A percentile compares a stretch with the other conserved stretches of the same genome.
These are phyloP conservation scores for Odontocerum albicorne DNA, from an alignment of 2,888 invertebrate genomes.

Conservation along the genomic window DNA sequence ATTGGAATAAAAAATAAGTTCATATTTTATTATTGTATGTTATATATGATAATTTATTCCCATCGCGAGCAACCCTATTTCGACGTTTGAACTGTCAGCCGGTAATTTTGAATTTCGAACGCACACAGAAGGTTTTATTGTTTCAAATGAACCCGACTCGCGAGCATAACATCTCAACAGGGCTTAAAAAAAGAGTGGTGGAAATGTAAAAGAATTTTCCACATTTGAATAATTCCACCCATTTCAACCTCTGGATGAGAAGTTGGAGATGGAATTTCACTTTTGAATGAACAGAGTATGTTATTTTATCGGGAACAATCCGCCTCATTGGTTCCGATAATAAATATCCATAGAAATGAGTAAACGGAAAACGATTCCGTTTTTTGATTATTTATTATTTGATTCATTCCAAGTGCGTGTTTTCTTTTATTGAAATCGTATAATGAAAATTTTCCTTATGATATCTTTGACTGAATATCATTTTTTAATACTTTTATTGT, in stretches of 20 bases:
- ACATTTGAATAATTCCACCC: background rate
- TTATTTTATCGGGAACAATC: constrained; percentile 18
- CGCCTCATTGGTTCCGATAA: constrained; percentile 28
- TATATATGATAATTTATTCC: constrained; percentile 35
- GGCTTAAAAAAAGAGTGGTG: too few relatives aligned
- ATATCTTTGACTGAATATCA: background rate
- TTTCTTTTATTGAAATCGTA: constrained; percentile 7
- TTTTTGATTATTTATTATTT: constrained; percentile 14
- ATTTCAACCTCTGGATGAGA: background rate
- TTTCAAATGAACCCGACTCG: constrained; percentile 33
- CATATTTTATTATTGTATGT: constrained; percentile 13
- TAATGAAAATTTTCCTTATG: constrained; percentile 7
- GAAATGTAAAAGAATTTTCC: background rate
- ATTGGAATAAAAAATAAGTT: background rate
- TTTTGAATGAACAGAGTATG: constrained; percentile 27
- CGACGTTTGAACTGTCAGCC: constrained; percentile 35
- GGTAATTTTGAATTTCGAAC: constrained; percentile 36
- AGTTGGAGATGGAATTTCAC: constrained; percentile 25
- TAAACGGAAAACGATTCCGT: constrained; percentile 11
- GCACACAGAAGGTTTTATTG: constrained; percentile 35
- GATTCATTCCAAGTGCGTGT: constrained; percentile 3
- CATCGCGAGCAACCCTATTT: constrained; percentile 28
- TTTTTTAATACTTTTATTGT: too few relatives aligned
- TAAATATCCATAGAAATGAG: constrained; percentile 15
- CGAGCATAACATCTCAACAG: constrained; percentile 1